Percentiles rank a stretch among this genome's conserved stretches.
Conservation (phyloP, 2,797 vertebrate species). For the Ara ararauna region DNA sequence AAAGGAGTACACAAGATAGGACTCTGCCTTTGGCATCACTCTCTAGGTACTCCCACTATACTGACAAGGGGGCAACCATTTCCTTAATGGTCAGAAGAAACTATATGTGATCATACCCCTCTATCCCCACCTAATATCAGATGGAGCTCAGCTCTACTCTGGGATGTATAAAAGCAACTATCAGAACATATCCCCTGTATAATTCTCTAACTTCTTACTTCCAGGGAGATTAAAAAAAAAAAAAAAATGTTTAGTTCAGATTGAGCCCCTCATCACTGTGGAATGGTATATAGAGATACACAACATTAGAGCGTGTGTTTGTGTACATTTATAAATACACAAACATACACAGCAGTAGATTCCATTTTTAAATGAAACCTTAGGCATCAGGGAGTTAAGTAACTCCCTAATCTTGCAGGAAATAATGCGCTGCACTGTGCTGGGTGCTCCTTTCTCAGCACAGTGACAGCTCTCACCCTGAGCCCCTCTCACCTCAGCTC, state of each 20-base stretch:
- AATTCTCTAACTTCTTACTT: not conserved
- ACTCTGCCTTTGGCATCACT: not conserved
- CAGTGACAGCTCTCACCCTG: not conserved
- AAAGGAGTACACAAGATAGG: not conserved
- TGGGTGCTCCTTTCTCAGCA: not conserved
- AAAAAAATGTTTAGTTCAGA: not conserved
- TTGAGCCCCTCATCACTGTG: too few species aligned
- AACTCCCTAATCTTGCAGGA: not conserved
- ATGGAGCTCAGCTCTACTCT: not conserved
- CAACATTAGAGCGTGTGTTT: not conserved
- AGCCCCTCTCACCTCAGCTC: not conserved
- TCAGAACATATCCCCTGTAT: not conserved
- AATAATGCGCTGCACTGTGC: rapidly evolving
- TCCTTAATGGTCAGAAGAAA: not conserved
- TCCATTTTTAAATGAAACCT: not conserved
- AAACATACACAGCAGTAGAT: not conserved
- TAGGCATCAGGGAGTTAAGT: not conserved
- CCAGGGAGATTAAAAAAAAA: not conserved
- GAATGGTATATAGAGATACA: not conserved
- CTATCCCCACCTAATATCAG: not conserved
- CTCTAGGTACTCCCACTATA: not conserved
- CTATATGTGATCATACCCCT: not conserved
- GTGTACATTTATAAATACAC: not conserved
- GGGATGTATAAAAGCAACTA: not conserved
- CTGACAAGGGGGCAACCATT: not conserved